Percentiles rank a stretch among this genome's conserved stretches.
Evolutionary conservation across 1,140 invertebrate species (phyloP).

Genomic region (Polypedilum vanderplanki): DNA sequence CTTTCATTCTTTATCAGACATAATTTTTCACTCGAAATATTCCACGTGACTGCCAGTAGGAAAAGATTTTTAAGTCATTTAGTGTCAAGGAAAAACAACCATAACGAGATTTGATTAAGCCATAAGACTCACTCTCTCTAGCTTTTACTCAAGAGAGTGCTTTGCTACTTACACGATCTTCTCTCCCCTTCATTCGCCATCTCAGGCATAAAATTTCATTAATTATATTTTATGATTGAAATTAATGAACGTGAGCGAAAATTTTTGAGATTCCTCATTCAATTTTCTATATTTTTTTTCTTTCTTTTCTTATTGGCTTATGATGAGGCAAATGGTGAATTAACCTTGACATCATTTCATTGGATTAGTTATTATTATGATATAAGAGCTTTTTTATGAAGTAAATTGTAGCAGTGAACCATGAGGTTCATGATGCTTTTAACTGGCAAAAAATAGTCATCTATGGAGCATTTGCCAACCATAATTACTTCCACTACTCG

Average conservation of each 20-base stretch:
- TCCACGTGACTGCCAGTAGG: not conserved
- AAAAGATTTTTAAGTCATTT: not conserved
- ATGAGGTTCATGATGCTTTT: not conserved
- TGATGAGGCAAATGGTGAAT: not conserved
- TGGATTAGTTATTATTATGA: not conserved
- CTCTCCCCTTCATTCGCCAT: not conserved
- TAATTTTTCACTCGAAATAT: not conserved
- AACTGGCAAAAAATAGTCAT: not conserved
- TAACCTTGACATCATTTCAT: conserved; percentile 12
- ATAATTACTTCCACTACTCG: not conserved
- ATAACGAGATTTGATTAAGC: conserved; percentile 18
- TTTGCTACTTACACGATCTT: not conserved
- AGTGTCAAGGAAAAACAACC: not conserved
- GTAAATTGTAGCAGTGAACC: not conserved
- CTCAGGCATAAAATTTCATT: not conserved
- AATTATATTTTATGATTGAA: conserved; percentile 15
- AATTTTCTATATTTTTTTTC: not conserved
- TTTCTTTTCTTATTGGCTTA: not conserved
- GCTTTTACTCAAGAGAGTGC: not conserved
- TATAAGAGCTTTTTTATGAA: not conserved
- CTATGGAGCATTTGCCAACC: not conserved
- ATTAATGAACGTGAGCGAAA: conserved; percentile 3
- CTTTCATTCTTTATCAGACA: not conserved
- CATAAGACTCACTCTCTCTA: too few relatives aligned
- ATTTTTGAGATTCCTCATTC: not conserved